Conservation (phyloP, 1,140 invertebrate species). For the Varroa destructor region DNA sequence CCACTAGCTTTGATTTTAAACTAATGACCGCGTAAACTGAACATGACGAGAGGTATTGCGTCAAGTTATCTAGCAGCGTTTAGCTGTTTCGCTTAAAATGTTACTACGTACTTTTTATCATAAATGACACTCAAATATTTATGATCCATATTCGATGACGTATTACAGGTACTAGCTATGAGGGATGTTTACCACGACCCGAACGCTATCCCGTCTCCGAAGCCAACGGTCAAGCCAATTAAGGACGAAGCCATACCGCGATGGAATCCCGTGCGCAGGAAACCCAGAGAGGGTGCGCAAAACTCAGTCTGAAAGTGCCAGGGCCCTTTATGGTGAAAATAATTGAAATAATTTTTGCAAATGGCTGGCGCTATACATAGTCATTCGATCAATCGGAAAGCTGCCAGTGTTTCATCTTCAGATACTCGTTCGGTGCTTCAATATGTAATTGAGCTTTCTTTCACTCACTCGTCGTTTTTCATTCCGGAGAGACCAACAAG, state of each 20-base stretch:
- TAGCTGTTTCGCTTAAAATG: no score
- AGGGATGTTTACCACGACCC: constrained; percentile 4
- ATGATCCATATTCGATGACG: no score
- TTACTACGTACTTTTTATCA: no score
- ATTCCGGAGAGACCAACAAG: no score
- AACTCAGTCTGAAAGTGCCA: no score
- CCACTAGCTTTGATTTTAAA: no score
- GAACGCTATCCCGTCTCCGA: background rate
- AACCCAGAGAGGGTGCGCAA: background rate
- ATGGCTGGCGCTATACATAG: background rate
- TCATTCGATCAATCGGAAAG: constrained; percentile 6
- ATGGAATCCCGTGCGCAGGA: background rate
- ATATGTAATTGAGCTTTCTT: background rate
- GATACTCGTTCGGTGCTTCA: background rate
- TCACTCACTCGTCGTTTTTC: background rate
- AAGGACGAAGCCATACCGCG: background rate
- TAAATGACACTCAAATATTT: no score
- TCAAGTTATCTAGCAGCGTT: no score
- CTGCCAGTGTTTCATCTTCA: background rate
- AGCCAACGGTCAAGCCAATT: background rate
- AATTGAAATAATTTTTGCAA: no score
- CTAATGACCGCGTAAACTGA: no score
- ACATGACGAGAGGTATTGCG: no score
- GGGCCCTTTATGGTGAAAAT: no score
- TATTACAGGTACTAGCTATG: background rate